phyloP scores from a whole-genome alignment of 2,797 vertebrate species.

The Ficedula albicollis region DNA sequence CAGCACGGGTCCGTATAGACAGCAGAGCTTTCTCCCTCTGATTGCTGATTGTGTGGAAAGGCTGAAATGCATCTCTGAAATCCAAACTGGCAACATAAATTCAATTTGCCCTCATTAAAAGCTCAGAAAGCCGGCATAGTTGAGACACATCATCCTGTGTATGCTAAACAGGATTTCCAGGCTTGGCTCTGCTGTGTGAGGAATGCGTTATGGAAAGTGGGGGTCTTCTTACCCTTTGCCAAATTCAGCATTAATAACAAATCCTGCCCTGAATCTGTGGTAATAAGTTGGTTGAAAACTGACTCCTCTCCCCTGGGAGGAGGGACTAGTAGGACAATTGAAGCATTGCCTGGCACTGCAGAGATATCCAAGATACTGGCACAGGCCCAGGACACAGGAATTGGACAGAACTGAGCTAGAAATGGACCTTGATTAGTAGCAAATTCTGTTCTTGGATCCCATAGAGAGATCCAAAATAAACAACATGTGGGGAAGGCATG shows the following conservation, averaged over 20 bases:
- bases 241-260: constrained; percentile 43
- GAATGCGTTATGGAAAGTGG: background rate
- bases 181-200: background rate
- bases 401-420: constrained; percentile 27
- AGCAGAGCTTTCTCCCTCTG: constrained; percentile 5
- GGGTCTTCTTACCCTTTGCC: constrained; percentile 29
- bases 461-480: constrained; percentile 16
- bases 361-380: constrained; percentile 2
- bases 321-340: background rate
- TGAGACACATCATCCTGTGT: background rate
- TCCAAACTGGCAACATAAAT: constrained; percentile 10
- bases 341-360: constrained; percentile 34
- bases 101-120: constrained; percentile 43
- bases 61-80: constrained; percentile 33
- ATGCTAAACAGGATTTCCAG: constrained; percentile 14
- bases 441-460: constrained; percentile 26
- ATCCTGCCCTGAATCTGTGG: constrained; percentile 10
- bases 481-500: background rate
- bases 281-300: constrained; percentile 23
- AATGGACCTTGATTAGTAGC: constrained; percentile 11
- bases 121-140: background rate
- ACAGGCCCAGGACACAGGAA: background rate
- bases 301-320: background rate
- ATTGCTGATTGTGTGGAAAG: background rate
- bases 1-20: background rate